Evolutionary conservation across 2,113 vertebrate genomes (phyloP).

Genomic region (Camelus bactrianus): DNA sequence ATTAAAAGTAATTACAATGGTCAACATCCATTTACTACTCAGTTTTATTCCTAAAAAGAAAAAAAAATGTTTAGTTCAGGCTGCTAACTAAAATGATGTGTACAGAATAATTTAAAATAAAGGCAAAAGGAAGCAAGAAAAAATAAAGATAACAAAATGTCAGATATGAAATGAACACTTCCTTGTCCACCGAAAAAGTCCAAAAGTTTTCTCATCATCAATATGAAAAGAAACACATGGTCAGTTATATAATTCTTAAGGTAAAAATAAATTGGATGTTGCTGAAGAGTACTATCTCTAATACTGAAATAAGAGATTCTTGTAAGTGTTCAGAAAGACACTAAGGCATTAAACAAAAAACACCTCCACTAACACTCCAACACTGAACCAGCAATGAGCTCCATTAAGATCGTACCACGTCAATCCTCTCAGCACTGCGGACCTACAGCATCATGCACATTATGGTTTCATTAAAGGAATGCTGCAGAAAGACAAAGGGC

Average conservation of each 20-base stretch:
- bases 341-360: background rate
- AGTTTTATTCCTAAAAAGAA: slow-evolving; percentile 41
- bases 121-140: background rate
- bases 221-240: background rate
- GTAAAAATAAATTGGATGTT: slow-evolving; percentile 14
- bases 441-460: background rate
- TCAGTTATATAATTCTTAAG: background rate
- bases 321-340: background rate
- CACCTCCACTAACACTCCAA: background rate
- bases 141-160: background rate
- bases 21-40: background rate
- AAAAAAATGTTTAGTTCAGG: background rate
- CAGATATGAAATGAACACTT: background rate
- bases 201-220: background rate
- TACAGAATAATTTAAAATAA: background rate
- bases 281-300: slow-evolving; percentile 38
- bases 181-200: background rate
- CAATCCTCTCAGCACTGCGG: background rate
- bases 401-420: background rate
- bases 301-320: slow-evolving; percentile 24
- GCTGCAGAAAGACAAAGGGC: background rate
- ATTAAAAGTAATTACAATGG: slow-evolving; percentile 12
- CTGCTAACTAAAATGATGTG: background rate
- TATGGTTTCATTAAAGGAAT: background rate
- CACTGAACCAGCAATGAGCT: background rate